These are phyloP conservation scores for Parthenolecanium corni DNA, from an alignment of 2,888 invertebrate species.

Conservation along the genomic window DNA sequence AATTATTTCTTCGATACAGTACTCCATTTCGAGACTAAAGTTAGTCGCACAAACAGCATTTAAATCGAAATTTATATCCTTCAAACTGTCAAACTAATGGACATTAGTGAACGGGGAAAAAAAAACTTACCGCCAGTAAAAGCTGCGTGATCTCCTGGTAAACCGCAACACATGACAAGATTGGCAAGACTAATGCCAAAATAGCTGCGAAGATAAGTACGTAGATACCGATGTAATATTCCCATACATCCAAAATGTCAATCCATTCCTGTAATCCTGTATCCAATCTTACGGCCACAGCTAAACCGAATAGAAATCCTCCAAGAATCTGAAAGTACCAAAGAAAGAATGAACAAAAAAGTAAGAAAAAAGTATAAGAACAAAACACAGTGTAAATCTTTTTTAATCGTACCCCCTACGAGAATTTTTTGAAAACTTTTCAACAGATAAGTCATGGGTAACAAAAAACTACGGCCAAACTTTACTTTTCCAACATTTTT, in stretches of 20 bases:
- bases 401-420: background rate
- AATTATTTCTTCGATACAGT: no score
- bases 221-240: constrained; percentile 75
- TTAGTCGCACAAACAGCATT: no score
- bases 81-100: no score
- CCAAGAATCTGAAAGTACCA: constrained; percentile 54
- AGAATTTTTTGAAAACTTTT: constrained; percentile 8
- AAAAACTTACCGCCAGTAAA: constrained; percentile 54
- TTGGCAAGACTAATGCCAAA: constrained; percentile 61
- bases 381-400: constrained; percentile 4
- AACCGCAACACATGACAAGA: constrained; percentile 72
- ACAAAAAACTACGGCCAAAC: no score
- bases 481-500: no score
- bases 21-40: no score
- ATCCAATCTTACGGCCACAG: constrained; percentile 71
- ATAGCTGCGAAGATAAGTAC: constrained; percentile 61
- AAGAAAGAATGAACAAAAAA: constrained; percentile 13
- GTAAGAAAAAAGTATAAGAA: constrained; percentile 29
- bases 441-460: background rate
- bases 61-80: no score
- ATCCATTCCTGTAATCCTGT: constrained; percentile 75
- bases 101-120: background rate
- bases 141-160: constrained; percentile 60
- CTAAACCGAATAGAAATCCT: constrained; percentile 62
- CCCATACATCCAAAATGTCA: constrained; percentile 55